phyloP scores from a whole-genome alignment of 1,140 invertebrate species.

The Apis laboriosa region DNA sequence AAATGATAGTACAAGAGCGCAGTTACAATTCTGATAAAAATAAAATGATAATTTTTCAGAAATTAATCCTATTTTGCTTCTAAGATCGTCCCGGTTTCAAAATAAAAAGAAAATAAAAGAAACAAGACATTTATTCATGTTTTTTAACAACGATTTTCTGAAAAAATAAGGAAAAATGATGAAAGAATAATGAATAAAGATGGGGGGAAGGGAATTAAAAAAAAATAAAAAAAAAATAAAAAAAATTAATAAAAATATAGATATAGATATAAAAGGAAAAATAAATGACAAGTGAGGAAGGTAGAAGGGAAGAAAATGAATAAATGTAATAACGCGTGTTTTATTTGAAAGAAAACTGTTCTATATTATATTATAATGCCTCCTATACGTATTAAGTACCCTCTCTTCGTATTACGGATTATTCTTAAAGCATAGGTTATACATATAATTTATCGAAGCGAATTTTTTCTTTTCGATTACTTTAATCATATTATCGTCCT shows the following conservation, averaged over 20 bases:
- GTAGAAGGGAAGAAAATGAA: not conserved
- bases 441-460: not conserved
- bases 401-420: constrained; percentile 9
- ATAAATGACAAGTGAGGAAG: not conserved
- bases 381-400: constrained; percentile 14
- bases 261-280: not conserved
- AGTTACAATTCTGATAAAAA: constrained; percentile 34
- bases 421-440: constrained; percentile 2
- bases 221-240: constrained; percentile 5
- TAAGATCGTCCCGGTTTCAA: constrained; percentile 35
- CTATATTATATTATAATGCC: constrained; percentile 35
- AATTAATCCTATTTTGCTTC: constrained; percentile 11
- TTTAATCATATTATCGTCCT: not conserved
- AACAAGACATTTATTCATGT: not conserved
- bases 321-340: not conserved
- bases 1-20: constrained; percentile 50
- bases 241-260: not conserved
- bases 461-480: not conserved
- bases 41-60: constrained; percentile 22
- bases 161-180: not conserved
- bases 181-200: not conserved
- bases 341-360: constrained; percentile 16
- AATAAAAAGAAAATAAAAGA: not conserved
- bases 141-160: not conserved
- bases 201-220: too few species aligned